phyloP scores from a whole-genome alignment of 1,140 invertebrate species.

The Ostrea edulis region DNA sequence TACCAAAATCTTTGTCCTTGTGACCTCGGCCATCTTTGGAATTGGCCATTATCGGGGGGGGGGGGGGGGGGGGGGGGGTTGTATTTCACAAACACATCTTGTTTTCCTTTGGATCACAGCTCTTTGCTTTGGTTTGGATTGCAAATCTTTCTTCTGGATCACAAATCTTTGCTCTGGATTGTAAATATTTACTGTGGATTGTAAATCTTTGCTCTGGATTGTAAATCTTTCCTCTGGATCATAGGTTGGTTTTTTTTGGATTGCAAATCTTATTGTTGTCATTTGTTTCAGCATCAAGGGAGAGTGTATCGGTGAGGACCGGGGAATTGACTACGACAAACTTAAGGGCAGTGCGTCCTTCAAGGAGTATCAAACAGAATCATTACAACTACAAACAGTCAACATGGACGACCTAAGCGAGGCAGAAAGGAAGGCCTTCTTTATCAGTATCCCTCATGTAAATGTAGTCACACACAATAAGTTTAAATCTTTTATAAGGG shows the following conservation, averaged over 20 bases:
- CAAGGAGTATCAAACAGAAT: constrained; percentile 61
- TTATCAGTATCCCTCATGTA: constrained; percentile 73
- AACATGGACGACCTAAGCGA: constrained; percentile 57
- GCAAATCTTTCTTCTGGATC: too few relatives aligned
- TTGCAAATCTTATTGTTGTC: neutral
- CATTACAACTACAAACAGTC: constrained; percentile 55
- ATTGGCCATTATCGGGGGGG: too few relatives aligned
- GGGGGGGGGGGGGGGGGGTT: too few relatives aligned
- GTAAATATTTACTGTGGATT: neutral
- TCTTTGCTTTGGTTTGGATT: too few relatives aligned
- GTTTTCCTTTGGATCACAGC: too few relatives aligned
- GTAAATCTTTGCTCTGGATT: neutral
- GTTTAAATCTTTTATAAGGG: too few relatives aligned
- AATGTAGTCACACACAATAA: too few relatives aligned
- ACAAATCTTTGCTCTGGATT: neutral
- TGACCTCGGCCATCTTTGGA: too few relatives aligned
- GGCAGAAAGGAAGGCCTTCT: constrained; percentile 68
- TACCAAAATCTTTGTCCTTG: too few relatives aligned
- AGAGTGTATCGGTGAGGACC: constrained; percentile 63
- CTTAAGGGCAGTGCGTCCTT: constrained; percentile 59
- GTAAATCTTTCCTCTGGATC: neutral
- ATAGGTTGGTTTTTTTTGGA: neutral
- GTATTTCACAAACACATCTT: too few relatives aligned
- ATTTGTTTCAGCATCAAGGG: constrained; percentile 66
- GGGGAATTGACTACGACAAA: constrained; percentile 64